Evolutionary conservation across 1,140 invertebrate genomes (phyloP).

Genomic region (Penaeus japonicus): DNA sequence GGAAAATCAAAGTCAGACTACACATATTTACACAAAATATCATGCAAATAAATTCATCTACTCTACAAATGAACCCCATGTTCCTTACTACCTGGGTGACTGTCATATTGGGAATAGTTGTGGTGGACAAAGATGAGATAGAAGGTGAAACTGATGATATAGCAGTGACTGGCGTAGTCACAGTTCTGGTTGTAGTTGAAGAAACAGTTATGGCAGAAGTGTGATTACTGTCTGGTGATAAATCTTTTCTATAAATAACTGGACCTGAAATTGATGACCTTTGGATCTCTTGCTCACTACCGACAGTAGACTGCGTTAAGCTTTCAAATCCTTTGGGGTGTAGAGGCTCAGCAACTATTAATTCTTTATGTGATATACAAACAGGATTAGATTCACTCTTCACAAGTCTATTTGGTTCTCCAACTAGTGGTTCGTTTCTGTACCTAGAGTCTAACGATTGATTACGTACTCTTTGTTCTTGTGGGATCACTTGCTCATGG

Average conservation of each 20-base stretch:
- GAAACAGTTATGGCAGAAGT: constrained; percentile 18
- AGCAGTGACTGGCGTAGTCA: constrained; percentile 2
- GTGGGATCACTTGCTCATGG: constrained; percentile 36
- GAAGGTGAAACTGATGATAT: constrained; percentile 17
- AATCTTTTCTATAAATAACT: not conserved
- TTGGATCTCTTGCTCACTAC: constrained; percentile 11
- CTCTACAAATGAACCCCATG: not conserved
- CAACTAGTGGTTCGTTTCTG: not conserved
- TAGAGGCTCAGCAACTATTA: not conserved
- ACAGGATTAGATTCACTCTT: constrained; percentile 37
- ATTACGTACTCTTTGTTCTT: constrained; percentile 22
- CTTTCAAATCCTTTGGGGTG: constrained; percentile 11
- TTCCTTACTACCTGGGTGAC: constrained; percentile 47
- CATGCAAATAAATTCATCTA: not conserved
- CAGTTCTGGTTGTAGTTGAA: constrained; percentile 35
- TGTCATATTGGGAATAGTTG: constrained; percentile 44
- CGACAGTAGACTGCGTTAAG: not conserved
- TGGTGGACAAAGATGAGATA: constrained; percentile 24
- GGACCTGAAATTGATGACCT: not conserved
- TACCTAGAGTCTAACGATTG: not conserved
- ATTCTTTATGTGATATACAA: constrained; percentile 23
- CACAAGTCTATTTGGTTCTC: constrained; percentile 20
- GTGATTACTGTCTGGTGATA: constrained; percentile 38
- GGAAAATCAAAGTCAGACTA: too few species aligned
- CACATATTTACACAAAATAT: too few species aligned